These are phyloP conservation scores for Phylloscopus trochiloides DNA, from an alignment of 2,113 vertebrate genomes.

Conservation along the genomic window DNA sequence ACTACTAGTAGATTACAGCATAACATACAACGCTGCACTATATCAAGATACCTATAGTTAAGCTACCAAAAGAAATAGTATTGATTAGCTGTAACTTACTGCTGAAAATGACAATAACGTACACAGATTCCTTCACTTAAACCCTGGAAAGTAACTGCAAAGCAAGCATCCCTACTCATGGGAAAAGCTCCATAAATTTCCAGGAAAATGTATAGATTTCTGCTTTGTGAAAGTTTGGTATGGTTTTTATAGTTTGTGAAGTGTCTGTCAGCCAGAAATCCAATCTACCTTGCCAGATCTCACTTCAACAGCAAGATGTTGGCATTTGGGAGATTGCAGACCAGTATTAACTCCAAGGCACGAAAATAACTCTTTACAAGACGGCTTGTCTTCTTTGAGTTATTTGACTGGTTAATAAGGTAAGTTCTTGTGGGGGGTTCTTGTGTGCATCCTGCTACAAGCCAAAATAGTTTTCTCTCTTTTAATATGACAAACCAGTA, in stretches of 20 bases:
- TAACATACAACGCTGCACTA: not conserved
- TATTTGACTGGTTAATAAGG: not conserved
- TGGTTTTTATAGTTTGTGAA: not conserved
- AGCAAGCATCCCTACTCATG: not conserved
- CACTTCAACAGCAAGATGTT: not conserved
- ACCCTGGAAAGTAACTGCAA: not conserved
- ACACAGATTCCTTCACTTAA: not conserved
- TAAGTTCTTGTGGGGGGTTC: not conserved
- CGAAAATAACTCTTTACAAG: not conserved
- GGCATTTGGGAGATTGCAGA: not conserved
- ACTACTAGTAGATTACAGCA: not conserved
- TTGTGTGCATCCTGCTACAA: not conserved
- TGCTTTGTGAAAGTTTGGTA: not conserved
- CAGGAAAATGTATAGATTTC: not conserved
- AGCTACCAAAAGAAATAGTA: not conserved
- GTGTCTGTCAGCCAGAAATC: not conserved
- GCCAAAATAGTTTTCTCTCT: not conserved
- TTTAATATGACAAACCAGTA: not conserved
- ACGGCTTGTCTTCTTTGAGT: not conserved
- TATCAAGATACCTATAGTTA: not conserved
- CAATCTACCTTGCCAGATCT: not conserved
- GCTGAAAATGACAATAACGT: fast-evolving
- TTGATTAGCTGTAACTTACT: not conserved
- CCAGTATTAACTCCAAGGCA: not conserved
- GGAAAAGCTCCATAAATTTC: not conserved